These are phyloP conservation scores for Drosophila recens DNA, from an alignment of 2,888 invertebrate species.

Conservation along the genomic window DNA sequence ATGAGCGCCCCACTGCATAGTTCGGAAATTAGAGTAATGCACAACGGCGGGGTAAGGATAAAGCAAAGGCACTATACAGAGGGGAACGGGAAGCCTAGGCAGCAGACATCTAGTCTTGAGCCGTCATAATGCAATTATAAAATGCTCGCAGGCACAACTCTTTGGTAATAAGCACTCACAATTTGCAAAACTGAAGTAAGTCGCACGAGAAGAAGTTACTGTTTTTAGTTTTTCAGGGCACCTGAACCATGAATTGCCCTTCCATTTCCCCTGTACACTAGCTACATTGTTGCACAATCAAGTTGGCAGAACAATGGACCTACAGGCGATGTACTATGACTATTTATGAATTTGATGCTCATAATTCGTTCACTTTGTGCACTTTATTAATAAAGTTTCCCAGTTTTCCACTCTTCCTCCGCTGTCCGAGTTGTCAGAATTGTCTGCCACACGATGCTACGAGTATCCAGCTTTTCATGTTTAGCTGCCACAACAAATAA, in stretches of 20 bases:
- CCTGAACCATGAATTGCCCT: background rate
- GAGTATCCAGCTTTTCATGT: slow-evolving; percentile 21
- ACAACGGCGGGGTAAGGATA: slow-evolving; percentile 13
- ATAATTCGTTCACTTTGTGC: slow-evolving; percentile 71
- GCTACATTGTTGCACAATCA: slow-evolving; percentile 10
- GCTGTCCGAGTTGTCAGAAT: slow-evolving; percentile 29
- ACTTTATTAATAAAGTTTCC: slow-evolving; percentile 77
- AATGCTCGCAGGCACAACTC: slow-evolving; percentile 61
- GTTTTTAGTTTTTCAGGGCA: slow-evolving; percentile 31
- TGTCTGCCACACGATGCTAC: slow-evolving; percentile 41
- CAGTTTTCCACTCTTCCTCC: slow-evolving; percentile 4
- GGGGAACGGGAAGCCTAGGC: background rate
- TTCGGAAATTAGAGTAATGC: slow-evolving; percentile 64
- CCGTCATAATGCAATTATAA: slow-evolving; percentile 72
- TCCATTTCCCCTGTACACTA: background rate
- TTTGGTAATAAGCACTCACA: slow-evolving; percentile 73
- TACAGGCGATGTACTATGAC: slow-evolving; percentile 51
- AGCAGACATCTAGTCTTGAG: slow-evolving; percentile 31
- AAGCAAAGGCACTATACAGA: background rate
- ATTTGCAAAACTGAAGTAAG: slow-evolving; percentile 60
- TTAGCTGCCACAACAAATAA: slow-evolving; percentile 17
- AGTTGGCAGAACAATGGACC: slow-evolving; percentile 50
- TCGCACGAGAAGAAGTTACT: slow-evolving; percentile 50
- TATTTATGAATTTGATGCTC: slow-evolving; percentile 66
- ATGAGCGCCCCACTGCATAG: slow-evolving; percentile 61